Evolutionary conservation across 2,888 invertebrate genomes (phyloP).

Genomic region (Hoplodrina ambigua): DNA sequence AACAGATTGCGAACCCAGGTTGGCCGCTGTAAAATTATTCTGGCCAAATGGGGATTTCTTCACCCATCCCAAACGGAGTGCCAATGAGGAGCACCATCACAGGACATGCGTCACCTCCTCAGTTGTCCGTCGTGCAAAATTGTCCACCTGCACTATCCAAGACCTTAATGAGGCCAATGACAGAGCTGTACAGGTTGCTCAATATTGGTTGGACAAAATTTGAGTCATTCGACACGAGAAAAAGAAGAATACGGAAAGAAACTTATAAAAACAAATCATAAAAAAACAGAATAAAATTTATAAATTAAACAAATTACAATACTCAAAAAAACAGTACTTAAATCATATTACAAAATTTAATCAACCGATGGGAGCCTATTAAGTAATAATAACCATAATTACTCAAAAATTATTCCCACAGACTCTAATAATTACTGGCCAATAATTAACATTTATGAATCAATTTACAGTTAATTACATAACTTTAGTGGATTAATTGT

Average conservation of each 20-base stretch:
- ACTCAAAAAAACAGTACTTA: slow-evolving; percentile 1
- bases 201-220: too few relatives aligned
- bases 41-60: too few relatives aligned
- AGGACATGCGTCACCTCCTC: too few relatives aligned
- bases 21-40: too few relatives aligned
- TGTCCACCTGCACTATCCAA: too few relatives aligned
- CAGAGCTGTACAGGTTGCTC: too few relatives aligned
- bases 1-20: too few relatives aligned
- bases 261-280: slow-evolving; percentile 8
- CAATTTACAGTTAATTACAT: slow-evolving; percentile 52
- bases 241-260: not conserved
- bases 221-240: too few relatives aligned
- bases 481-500: slow-evolving; percentile 24
- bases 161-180: too few relatives aligned
- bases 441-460: slow-evolving; percentile 55
- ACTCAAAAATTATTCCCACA: slow-evolving; percentile 36
- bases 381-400: slow-evolving; percentile 15
- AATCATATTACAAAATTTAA: slow-evolving; percentile 23
- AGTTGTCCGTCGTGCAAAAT: too few relatives aligned
- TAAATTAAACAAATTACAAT: slow-evolving; percentile 8
- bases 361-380: slow-evolving; percentile 12
- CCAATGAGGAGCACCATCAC: too few relatives aligned
- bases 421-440: slow-evolving; percentile 32
- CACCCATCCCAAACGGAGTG: too few relatives aligned
- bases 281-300: slow-evolving; percentile 3